Base-by-base conservation (phyloP, 2,888 invertebrate species). In the Caenorhabditis sp. region DNA sequence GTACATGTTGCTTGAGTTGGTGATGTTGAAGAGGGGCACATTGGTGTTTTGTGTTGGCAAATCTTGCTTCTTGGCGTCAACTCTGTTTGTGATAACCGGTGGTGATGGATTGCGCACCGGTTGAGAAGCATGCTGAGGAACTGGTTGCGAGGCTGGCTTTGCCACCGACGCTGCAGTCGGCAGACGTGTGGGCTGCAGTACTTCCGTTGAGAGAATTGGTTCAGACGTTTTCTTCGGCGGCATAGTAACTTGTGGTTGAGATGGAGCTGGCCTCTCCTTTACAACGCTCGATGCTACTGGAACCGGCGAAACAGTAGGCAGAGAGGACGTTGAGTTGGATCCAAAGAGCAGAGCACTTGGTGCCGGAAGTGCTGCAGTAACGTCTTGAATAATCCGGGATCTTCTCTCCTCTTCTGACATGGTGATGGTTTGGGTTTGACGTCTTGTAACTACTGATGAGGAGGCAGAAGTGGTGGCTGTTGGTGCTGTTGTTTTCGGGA, bases 281-380 rank as follows among this genome's bases (percentile, higher is more conserved):
- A 31, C 56, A 26, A 51, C 24, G 22, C 47, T 47, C 16, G 70
- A 28, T 12, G 58, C 22, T 51, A 51, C 16, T 8, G 68, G 31
- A 10, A n/a, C 16, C 7, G 61, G 16, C 0, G 61, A 10, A 0
- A 35, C 44, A 1, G 51, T n/a, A 19, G 80, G 70, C 14, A 66
- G 16, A 12, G 72, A 47, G 1, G 82, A 58, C 3, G 75, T 77
- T 1, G 81, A 76, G 14, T 35, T 68, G 5, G 68, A 66, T 58
- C 85, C 86, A 38, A 64, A 66, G 16, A 87, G 63, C 3, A 87
- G 63, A 16, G 61, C 44, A 44, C 86, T 87, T 5, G 86, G 85
- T n/a, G 83, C 41, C 10, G 83, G 81, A 24, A 87, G 75, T 12
- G 64, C 58, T 19, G 72, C 76, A 5, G 44, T 47, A 5, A 86